These are phyloP conservation scores for Poecilia wingei DNA, from an alignment of 2,797 vertebrate species.

Conservation along the genomic window DNA sequence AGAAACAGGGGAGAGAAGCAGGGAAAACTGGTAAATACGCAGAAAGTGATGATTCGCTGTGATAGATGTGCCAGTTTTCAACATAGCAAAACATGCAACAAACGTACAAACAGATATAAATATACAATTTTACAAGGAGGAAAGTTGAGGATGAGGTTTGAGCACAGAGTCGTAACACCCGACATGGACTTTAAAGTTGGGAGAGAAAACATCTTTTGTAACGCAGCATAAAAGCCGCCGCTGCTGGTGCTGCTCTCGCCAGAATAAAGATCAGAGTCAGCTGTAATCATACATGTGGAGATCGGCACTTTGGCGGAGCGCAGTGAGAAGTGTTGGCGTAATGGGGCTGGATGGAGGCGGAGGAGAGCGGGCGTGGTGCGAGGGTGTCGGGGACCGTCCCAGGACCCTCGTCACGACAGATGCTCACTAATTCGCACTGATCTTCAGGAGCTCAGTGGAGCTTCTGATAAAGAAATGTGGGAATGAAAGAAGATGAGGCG, in stretches of 20 bases:
- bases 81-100: conserved; percentile 42
- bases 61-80: conserved; percentile 26
- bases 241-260: conserved; percentile 30
- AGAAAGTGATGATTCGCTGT: conserved; percentile 41
- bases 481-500: conserved; percentile 59
- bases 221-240: conserved; percentile 39
- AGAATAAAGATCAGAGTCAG: conserved; percentile 62
- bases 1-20: conserved; percentile 68
- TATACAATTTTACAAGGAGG: conserved; percentile 9
- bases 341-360: conserved; percentile 39
- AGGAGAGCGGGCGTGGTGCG: conserved; percentile 10
- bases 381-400: conserved; percentile 43
- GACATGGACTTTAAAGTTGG: conserved; percentile 47
- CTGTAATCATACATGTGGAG: conserved; percentile 51
- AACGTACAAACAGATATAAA: conserved; percentile 10
- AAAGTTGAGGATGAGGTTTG: conserved; percentile 32
- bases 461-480: conserved; percentile 51
- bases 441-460: conserved; percentile 45
- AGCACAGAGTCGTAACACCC: conserved; percentile 27
- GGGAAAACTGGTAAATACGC: conserved; percentile 63
- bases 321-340: conserved; percentile 39
- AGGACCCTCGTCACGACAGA: conserved; percentile 68
- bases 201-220: conserved; percentile 42
- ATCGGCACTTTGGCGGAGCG: conserved; percentile 44
- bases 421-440: conserved; percentile 64